A percentile compares a stretch with the other conserved stretches of the same genome.
Conservation (phyloP, 2,797 vertebrate species). For the Halcyon chelicuti region DNA sequence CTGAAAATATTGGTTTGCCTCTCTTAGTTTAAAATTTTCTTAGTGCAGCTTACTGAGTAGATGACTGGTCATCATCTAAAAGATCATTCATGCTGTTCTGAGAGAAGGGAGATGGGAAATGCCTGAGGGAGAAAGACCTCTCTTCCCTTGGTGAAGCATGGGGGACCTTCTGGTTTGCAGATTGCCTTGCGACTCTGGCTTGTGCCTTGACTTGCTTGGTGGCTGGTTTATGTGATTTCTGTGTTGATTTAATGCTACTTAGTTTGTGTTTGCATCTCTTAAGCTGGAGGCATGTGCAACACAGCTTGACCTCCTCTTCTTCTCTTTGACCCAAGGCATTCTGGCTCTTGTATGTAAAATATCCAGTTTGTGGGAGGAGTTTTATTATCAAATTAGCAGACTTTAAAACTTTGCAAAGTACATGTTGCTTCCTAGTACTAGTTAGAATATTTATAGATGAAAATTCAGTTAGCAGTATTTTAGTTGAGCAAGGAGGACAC, state of each 20-base stretch:
- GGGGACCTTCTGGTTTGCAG: background rate
- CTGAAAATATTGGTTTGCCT: background rate
- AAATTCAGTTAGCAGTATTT: background rate
- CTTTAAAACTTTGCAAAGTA: background rate
- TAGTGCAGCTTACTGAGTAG: background rate
- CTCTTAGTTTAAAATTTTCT: background rate
- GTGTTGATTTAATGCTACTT: background rate
- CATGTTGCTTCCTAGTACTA: background rate
- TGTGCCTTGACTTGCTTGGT: background rate
- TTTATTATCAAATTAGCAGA: background rate
- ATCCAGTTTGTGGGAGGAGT: background rate
- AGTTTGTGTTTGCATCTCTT: background rate
- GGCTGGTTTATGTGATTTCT: background rate
- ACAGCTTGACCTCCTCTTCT: background rate
- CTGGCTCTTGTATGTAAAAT: background rate
- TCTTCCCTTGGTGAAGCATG: background rate
- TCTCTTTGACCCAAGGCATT: background rate
- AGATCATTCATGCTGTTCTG: fast-evolving
- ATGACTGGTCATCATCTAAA: background rate
- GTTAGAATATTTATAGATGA: background rate
- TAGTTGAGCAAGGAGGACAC: background rate
- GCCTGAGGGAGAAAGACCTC: background rate
- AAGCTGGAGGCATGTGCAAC: fast-evolving
- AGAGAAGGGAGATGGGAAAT: background rate
- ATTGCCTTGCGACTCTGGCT: background rate